Evolutionary conservation across 1,140 invertebrate species (phyloP), one percentile per base, ranked within the genome.

Genomic region (Euborellia annulipes): DNA sequence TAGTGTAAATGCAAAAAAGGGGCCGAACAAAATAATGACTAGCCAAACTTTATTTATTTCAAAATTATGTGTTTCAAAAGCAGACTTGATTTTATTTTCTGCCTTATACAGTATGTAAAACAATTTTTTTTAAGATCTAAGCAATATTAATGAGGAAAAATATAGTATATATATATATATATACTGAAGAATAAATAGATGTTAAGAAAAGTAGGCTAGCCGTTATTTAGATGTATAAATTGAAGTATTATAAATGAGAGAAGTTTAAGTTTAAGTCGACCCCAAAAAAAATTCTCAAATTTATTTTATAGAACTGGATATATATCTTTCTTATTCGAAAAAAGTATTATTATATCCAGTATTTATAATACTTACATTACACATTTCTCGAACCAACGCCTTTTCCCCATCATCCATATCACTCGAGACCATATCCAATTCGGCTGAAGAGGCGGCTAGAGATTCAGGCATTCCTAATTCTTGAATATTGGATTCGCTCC

Each of bases 341-440:
- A 40, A 9, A 11, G 17, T 9, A 9, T 19, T 16, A 9, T n/a
- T 14, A 19, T 16, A 40, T 9, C 8, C 9, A 16, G 9, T 8
- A 40, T n/a, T 17, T 44, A 49, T 14, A 20, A 19, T 3, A 67
- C 76, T 70, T 68, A 94, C 90, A 69, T 94, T 94, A 66, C 90
- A 95, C 89, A 96, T 94, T 68, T 94, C 89, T 52, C 87, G 72
- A 19, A 95, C 84, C 42, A 96, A 72, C 9, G 90, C 90, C 60
- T 91, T 91, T 61, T 94, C 89, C 6, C 84, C 81, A 52, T 91
- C 83, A 56, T 87, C 88, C 60, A 92, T 77, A 51, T 67, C 66
- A n/a, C 55, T 43, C 30, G 55, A 48, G 1, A 52, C 54, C 20
- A 40, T 27, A 37, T 37, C 37, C 19, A 44, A 11, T 16, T 36